Base-by-base conservation (phyloP, 2,797 vertebrate genomes). In the Acanthopagrus latus region DNA sequence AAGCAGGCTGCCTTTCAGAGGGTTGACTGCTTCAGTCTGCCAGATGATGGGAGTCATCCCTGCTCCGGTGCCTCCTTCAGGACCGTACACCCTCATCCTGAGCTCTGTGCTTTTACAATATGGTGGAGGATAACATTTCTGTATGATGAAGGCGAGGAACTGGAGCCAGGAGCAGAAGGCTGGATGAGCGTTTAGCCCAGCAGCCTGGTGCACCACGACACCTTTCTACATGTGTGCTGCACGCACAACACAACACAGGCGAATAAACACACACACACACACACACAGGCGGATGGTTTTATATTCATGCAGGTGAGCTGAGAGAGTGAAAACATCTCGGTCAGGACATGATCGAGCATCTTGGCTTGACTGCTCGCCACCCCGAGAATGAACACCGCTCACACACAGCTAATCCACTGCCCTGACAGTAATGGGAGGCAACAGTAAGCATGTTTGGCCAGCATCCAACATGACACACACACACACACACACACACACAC, bases 391-490 rank as follows among this genome's bases (percentile, higher is more conserved):
- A 81, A 80, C 71, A 72, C 44, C 0, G 7, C 82, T 86, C 81
- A 60, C 74, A 82, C 71, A 20, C 78, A 25, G 70, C 76, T 88
- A 85, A 91, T 90, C 87, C 88, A 89, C 84, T 88, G 72, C 67
- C 71, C 79, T 87, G 88, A 88, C 86, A 84, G 78, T 85, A 79
- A 84, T 72, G 84, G 80, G 74, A 85, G 82, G 84, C 76, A 86
- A 78, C 84, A 48, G 74, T 81, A 81, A 88, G 88, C 82, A 76
- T 88, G 86, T 83, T 57, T 92, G 88, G 89, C 86, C 25, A 16
- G 16, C 65, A 44, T 82, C 90, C 91, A 91, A 74, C 72, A 80
- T 75, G 54, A 33, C 59, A 2, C 68, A 67, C 44, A 60, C 64
- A 51, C 48, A 41, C 81, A 69, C 41, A 68, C 62, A 54, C 54